Evolutionary conservation across 2,888 invertebrate species (phyloP), one percentile per base, ranked within the genome.

Genomic region (Drosophila greeni): DNA sequence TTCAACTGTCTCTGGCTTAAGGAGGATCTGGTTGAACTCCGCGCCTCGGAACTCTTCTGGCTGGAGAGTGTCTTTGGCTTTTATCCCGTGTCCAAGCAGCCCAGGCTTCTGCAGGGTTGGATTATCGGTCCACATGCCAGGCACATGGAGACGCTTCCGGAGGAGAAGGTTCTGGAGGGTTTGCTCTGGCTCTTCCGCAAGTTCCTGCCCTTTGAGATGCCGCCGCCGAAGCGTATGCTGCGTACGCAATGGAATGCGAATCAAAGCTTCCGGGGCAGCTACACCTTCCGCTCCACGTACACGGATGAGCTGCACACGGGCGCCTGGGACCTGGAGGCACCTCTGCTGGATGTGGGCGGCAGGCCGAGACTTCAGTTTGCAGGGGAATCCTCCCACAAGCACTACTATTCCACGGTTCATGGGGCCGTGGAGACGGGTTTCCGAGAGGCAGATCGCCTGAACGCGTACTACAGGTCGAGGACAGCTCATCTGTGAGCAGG

Each of bases 381-480:
- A 2, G 94, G 93, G 0, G 93, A 94, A 85, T 92, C 93, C 0
- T 92, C 93, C 0, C 92, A 93, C 16, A 90, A 91, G 47, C 91
- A 91, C 73, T 91, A 90, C 79, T 94, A 91, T 83, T 91, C 91
- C 0, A 92, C 93, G 0, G 93, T 93, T 0, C 94, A 95, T 78
- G 94, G 94, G 0, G 95, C 95, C 0, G 87, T 94, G 0, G 94
- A 94, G 82, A 91, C 92, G n/a, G 95, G 95, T 0, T 91, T 91
- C 85, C 90, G 94, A 34, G 94, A 94, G 84, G 94, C 94, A 2
- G 89, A 92, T 16, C 89, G 93, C 72, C 84, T 93, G 24, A 88
- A 90, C 31, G 77, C 84, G 5, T 83, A 84, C 52, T 88, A 88
- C 70, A 73, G 75, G 39, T 52, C 70, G 0, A 68, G 75, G 29